phyloP scores from a whole-genome alignment of 2,797 vertebrate species.

The Rhinoraja longicauda region DNA sequence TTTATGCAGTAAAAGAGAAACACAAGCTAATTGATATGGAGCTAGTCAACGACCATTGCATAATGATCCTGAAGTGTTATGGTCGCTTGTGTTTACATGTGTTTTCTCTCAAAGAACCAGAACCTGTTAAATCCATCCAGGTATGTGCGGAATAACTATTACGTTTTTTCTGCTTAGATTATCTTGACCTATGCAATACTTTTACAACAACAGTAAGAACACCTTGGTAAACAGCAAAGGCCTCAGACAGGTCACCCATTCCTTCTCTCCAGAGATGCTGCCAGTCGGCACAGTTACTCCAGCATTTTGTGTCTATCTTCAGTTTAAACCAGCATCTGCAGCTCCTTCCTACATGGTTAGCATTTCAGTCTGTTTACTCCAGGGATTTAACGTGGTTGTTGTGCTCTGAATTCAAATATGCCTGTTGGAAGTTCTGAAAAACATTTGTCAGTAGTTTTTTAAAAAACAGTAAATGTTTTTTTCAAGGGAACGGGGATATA shows the following conservation, averaged over 20 bases:
- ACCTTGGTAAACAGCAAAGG: neutral
- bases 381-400: neutral
- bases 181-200: neutral
- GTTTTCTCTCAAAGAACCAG: slow-evolving; percentile 62
- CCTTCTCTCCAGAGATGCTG: no score
- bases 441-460: neutral
- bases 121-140: slow-evolving; percentile 59
- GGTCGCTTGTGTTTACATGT: slow-evolving; percentile 64
- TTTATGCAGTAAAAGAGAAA: slow-evolving; percentile 63
- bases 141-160: slow-evolving; percentile 54
- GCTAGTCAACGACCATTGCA: slow-evolving; percentile 72
- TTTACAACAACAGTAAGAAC: neutral
- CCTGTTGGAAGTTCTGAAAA: neutral
- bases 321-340: no score
- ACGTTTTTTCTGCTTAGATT: neutral
- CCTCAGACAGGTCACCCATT: no score
- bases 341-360: no score
- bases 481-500: neutral
- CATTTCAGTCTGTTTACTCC: no score
- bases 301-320: no score
- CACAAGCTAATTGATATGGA: slow-evolving; percentile 80
- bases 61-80: slow-evolving; percentile 65
- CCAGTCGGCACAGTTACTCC: no score
- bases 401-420: neutral
- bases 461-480: neutral